Evolutionary conservation across 1,140 invertebrate species (phyloP).

Genomic region (Drosophila funebris): DNA sequence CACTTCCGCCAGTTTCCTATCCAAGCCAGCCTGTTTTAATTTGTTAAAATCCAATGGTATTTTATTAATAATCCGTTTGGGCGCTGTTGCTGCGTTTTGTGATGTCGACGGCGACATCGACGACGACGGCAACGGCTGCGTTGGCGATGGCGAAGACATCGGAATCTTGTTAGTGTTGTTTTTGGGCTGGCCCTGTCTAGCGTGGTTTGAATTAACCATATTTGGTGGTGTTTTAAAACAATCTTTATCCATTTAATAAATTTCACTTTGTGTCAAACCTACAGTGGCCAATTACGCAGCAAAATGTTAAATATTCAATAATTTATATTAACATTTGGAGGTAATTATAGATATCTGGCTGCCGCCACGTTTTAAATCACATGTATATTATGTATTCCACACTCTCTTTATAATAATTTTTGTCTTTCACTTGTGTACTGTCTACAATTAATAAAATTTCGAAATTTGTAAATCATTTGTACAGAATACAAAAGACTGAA

Average conservation of each 20-base stretch:
- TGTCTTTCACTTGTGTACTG: not conserved
- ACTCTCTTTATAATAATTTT: not conserved
- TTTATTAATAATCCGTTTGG: constrained; percentile 60
- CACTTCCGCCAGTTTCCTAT: constrained; percentile 65
- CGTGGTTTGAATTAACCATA: constrained; percentile 8
- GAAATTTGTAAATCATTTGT: constrained; percentile 5
- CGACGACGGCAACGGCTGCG: constrained; percentile 1
- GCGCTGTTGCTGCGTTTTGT: constrained; percentile 12
- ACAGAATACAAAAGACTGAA: constrained; percentile 31
- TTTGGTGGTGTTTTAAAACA: constrained; percentile 23
- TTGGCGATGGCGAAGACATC: not conserved
- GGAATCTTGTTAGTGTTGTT: constrained; percentile 18
- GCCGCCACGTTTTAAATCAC: not conserved
- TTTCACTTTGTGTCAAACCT: not conserved
- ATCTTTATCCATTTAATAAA: constrained; percentile 17
- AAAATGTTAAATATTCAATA: constrained; percentile 5
- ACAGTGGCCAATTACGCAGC: constrained; percentile 30
- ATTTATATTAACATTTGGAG: constrained; percentile 9
- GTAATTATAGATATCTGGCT: not conserved
- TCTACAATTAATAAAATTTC: not conserved
- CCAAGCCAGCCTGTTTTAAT: constrained; percentile 66
- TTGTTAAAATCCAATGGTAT: constrained; percentile 72
- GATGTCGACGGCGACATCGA: not conserved
- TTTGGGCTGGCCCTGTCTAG: not conserved
- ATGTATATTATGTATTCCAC: not conserved